phyloP scores from a whole-genome alignment of 2,113 vertebrate species.

The Hassar affinis region DNA sequence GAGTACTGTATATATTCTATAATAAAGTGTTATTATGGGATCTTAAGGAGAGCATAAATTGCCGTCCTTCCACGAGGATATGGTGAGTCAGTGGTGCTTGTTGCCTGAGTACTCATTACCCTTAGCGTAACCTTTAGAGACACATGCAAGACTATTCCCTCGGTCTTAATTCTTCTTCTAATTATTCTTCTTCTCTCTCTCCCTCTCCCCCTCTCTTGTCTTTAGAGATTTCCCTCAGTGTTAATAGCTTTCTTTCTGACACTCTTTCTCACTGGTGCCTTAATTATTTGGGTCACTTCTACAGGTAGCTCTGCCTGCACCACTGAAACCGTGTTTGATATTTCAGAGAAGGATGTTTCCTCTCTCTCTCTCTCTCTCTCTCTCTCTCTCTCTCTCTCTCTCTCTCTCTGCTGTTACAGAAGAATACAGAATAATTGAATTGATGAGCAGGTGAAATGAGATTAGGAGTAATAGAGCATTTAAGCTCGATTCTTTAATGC shows the following conservation, averaged over 20 bases:
- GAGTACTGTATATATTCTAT: no score
- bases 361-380: not conserved
- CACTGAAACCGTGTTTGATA: slow-evolving; percentile 27
- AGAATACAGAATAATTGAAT: slow-evolving; percentile 28
- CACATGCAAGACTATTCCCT: slow-evolving; percentile 68
- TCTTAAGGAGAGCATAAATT: not conserved
- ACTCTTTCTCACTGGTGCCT: not conserved
- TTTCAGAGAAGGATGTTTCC: slow-evolving; percentile 16
- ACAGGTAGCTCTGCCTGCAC: slow-evolving; percentile 26
- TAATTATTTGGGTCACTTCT: slow-evolving; percentile 32
- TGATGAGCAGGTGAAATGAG: slow-evolving; percentile 23
- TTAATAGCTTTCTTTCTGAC: slow-evolving; percentile 11
- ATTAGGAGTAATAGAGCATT: slow-evolving; percentile 18
- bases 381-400: no score
- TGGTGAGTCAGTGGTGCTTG: slow-evolving; percentile 26
- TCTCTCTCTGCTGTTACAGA: slow-evolving; percentile 11
- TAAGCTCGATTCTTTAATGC: slow-evolving; percentile 13
- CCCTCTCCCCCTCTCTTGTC: not conserved
- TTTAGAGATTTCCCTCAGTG: slow-evolving; percentile 2
- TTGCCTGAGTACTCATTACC: slow-evolving; percentile 69
- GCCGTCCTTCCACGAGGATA: not conserved
- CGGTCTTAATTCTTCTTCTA: slow-evolving; percentile 66
- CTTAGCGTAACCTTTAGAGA: slow-evolving; percentile 75
- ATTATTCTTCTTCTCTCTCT: slow-evolving; percentile 13
- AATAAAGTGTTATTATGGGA: not conserved